These are phyloP conservation scores for Strigops habroptila DNA, from an alignment of 2,113 vertebrate genomes.

Conservation along the genomic window DNA sequence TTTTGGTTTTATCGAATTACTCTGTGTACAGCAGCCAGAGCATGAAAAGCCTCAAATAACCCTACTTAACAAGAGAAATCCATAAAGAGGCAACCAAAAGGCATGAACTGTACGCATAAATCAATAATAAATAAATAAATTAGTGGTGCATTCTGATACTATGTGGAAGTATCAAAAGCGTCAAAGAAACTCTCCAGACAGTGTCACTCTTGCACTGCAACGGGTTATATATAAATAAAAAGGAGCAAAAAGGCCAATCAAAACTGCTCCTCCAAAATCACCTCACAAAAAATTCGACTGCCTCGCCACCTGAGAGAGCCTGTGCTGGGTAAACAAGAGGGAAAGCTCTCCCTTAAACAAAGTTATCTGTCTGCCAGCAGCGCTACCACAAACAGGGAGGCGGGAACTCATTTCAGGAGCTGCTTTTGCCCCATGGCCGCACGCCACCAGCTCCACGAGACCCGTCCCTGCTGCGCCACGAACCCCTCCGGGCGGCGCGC, in stretches of 20 bases:
- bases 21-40: background rate
- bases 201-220: background rate
- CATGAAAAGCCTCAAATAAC: background rate
- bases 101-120: fast-evolving
- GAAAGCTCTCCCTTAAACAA: background rate
- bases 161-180: background rate
- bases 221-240: background rate
- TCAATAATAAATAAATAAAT: background rate
- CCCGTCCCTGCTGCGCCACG: background rate
- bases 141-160: background rate
- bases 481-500: too few relatives aligned
- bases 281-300: background rate
- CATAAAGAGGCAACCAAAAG: background rate
- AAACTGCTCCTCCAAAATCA: background rate
- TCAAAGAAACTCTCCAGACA: background rate
- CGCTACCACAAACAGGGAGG: fast-evolving
- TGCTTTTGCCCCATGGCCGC: background rate
- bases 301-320: background rate
- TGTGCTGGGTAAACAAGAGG: background rate
- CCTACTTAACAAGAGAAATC: background rate
- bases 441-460: fast-evolving
- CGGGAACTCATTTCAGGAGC: background rate
- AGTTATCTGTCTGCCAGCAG: background rate
- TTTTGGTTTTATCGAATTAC: background rate
- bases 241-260: background rate